These are phyloP conservation scores for Hyposoter didymator DNA, from an alignment of 2,888 invertebrate species.

Conservation along the genomic window DNA sequence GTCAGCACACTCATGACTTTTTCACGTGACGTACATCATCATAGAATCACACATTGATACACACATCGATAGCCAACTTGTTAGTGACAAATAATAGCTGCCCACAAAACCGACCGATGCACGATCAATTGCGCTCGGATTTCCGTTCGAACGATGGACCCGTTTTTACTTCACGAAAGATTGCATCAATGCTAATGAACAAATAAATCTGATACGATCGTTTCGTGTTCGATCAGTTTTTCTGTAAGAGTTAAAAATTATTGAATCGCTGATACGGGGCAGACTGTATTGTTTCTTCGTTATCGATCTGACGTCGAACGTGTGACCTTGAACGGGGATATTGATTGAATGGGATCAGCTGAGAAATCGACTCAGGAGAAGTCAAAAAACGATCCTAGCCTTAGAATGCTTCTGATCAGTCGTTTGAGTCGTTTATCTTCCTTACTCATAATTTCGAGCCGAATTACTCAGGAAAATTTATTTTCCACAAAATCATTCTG, in stretches of 20 bases:
- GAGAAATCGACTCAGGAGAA: neutral
- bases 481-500: neutral
- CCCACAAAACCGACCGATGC: neutral
- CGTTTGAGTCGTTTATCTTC: too few relatives aligned
- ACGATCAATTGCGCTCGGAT: neutral
- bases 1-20: neutral
- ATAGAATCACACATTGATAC: neutral
- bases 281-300: neutral
- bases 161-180: neutral
- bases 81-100: neutral
- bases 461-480: too few relatives aligned
- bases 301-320: conserved; percentile 4
- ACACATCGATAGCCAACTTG: neutral
- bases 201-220: neutral
- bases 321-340: neutral
- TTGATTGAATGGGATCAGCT: neutral
- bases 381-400: neutral
- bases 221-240: neutral
- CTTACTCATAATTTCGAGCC: too few relatives aligned
- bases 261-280: neutral
- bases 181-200: neutral
- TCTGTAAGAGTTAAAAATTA: neutral
- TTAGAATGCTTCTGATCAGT: neutral
- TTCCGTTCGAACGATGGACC: neutral
- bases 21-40: neutral